Evolutionary conservation across 2,113 vertebrate genomes (phyloP), one percentile per base, ranked within the genome.

Genomic region (Willisornis vidua): DNA sequence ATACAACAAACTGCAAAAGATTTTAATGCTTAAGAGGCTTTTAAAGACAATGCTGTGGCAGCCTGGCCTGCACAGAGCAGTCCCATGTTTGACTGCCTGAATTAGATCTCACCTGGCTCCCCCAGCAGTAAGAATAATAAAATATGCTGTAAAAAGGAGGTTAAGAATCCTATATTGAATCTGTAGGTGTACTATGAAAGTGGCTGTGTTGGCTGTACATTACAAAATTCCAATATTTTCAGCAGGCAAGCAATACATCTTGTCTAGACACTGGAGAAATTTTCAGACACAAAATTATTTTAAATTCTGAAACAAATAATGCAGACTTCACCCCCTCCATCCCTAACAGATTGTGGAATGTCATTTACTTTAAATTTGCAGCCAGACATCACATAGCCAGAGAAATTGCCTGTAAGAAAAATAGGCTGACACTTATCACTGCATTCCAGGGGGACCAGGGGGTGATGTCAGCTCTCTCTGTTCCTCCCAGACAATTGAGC

Each of bases 241-340:
- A 93, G 85, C 91, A 87, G 94, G 96, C 89, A 85, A 94, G 89
- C 58, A 66, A 66, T 93, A 81, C 76, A 96, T 97, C 96, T 96
- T 93, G 97, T 98, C 97, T 97, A 98, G 98, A 98, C 97, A 66
- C 72, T 15, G 8, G 76, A 89, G 85, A 96, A 95, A 78, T 68
- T 92, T 94, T 97, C 95, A 97, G 97, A 96, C 62, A 59, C 79
- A 66, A 93, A 95, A 95, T 94, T 90, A 93, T 94, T 97, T 95
- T 94, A 97, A 94, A 91, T 58, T 88, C 96, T 90, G 81, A 96
- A 95, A 96, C 78, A 93, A 94, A 87, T 67, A 77, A 96, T 39
- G 80, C 58, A 45, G 92, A 71, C 80, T 82, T 89, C 84, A 76
- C 76, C 68, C 35, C 51, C 49, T 59, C 51, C 68, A 46, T 77